phyloP scores from a whole-genome alignment of 2,888 invertebrate species.

The Allygus modestus region DNA sequence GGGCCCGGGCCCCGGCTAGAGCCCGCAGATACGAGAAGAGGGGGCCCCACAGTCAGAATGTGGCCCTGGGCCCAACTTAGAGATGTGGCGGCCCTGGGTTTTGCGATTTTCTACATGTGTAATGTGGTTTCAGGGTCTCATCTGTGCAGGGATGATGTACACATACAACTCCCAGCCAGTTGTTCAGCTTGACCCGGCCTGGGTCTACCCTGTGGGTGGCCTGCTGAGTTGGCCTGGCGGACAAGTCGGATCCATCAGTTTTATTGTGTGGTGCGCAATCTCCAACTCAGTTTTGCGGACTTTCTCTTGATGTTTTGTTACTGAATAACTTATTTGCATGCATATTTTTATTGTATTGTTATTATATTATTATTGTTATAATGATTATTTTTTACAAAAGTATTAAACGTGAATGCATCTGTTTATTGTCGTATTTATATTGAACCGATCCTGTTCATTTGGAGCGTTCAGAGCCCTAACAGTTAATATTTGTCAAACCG shows the following conservation, averaged over 20 bases:
- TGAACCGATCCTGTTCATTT: neutral
- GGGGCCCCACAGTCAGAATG: too few species aligned
- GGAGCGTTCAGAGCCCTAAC: too few species aligned
- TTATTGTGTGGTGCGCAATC: constrained; percentile 36
- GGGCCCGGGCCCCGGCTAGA: too few species aligned
- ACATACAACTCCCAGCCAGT: constrained; percentile 22
- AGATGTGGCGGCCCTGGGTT: too few species aligned
- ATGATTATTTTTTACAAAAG: neutral
- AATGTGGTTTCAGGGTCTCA: constrained; percentile 5
- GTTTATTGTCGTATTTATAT: neutral
- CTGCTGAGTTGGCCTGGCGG: constrained; percentile 35
- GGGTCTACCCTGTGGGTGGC: constrained; percentile 27
- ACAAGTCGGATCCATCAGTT: constrained; percentile 24
- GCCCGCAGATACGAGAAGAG: too few species aligned
- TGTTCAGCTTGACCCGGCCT: neutral
- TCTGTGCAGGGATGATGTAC: neutral
- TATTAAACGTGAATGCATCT: neutral
- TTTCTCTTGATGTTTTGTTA: constrained; percentile 32
- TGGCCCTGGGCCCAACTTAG: too few species aligned
- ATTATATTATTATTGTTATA: constrained; percentile 14
- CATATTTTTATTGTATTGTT: constrained; percentile 43
- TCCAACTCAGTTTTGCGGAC: constrained; percentile 33
- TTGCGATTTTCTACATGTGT: too few species aligned
- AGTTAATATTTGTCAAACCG: too few species aligned
- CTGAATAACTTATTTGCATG: constrained; percentile 45